These are phyloP conservation scores for Hoplostethus mediterraneus DNA, from an alignment of 2,797 vertebrate species.

Conservation along the genomic window DNA sequence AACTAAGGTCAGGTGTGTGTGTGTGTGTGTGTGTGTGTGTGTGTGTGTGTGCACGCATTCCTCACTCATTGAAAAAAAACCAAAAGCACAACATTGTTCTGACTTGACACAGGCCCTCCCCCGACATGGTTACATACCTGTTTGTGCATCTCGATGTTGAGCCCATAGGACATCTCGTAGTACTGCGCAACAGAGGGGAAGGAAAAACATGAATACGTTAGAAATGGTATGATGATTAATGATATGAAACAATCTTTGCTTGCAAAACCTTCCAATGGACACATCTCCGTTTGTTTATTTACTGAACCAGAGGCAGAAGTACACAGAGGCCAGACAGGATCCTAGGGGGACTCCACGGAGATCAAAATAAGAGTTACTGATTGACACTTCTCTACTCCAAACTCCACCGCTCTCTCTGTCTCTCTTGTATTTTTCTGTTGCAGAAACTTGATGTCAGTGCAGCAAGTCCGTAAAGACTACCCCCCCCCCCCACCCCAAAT, in stretches of 20 bases:
- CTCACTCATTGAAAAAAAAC: constrained; percentile 36
- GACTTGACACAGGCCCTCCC: constrained; percentile 49
- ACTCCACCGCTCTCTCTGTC: too few species aligned
- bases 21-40: constrained; percentile 19
- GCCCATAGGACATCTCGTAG: constrained; percentile 98
- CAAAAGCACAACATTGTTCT: constrained; percentile 36
- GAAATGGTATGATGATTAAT: too few species aligned
- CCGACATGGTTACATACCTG: constrained; percentile 89
- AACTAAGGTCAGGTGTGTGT: constrained; percentile 66
- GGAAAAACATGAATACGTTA: constrained; percentile 22
- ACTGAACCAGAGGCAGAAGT: background rate
- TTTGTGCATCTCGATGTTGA: constrained; percentile 99
- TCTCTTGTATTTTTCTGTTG: too few species aligned
- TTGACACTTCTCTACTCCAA: too few species aligned
- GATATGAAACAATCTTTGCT: background rate
- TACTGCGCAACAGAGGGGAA: constrained; percentile 84
- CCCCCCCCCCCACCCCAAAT: too few species aligned
- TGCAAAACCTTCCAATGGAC: background rate
- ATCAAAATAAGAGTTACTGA: too few species aligned
- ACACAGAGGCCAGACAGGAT: background rate
- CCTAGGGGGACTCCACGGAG: too few species aligned
- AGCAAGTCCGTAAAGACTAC: constrained; percentile 1
- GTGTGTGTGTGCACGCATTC: constrained; percentile 19
- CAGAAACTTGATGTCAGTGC: too few species aligned
- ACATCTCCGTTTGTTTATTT: background rate